Evolutionary conservation across 1,140 invertebrate genomes (phyloP).

Genomic region (Drosophila bocqueti): DNA sequence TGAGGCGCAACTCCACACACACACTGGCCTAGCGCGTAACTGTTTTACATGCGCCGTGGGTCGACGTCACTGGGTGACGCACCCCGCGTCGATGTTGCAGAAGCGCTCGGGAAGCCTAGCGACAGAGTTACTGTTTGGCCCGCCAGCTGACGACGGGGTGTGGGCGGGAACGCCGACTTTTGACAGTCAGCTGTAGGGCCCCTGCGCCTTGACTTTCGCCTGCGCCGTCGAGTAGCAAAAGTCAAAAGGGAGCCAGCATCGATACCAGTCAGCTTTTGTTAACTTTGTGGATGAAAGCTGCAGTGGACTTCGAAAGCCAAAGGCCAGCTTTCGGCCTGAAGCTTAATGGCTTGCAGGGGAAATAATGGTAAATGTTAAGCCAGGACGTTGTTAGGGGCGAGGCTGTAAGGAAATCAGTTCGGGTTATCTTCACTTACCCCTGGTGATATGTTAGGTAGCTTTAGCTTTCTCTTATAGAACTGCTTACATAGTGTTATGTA

Average conservation of each 20-base stretch:
- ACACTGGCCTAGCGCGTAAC: slow-evolving; percentile 34
- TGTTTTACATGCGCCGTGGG: slow-evolving; percentile 57
- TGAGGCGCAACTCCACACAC: slow-evolving; percentile 57
- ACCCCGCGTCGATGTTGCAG: slow-evolving; percentile 61
- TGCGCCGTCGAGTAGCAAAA: slow-evolving; percentile 16
- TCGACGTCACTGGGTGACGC: slow-evolving; percentile 73
- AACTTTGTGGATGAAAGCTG: slow-evolving; percentile 15
- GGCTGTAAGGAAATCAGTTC: neutral
- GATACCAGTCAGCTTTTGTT: slow-evolving; percentile 36
- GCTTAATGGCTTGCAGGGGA: slow-evolving; percentile 17
- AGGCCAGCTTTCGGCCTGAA: slow-evolving; percentile 9
- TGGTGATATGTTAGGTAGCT: neutral
- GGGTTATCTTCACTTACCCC: neutral
- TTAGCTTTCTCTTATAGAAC: neutral
- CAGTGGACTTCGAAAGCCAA: slow-evolving; percentile 9
- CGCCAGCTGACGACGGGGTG: slow-evolving; percentile 24
- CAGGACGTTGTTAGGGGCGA: neutral
- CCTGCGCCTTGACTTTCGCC: slow-evolving; percentile 5
- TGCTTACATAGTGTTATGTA: neutral
- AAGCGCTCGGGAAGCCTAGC: slow-evolving; percentile 16
- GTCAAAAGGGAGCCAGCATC: slow-evolving; percentile 51
- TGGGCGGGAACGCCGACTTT: slow-evolving; percentile 30
- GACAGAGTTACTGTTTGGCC: slow-evolving; percentile 52
- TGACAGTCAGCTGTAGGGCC: slow-evolving; percentile 64
- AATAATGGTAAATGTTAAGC: slow-evolving; percentile 57